phyloP scores from a whole-genome alignment of 2,113 vertebrate genomes.

The Prinia subflava region DNA sequence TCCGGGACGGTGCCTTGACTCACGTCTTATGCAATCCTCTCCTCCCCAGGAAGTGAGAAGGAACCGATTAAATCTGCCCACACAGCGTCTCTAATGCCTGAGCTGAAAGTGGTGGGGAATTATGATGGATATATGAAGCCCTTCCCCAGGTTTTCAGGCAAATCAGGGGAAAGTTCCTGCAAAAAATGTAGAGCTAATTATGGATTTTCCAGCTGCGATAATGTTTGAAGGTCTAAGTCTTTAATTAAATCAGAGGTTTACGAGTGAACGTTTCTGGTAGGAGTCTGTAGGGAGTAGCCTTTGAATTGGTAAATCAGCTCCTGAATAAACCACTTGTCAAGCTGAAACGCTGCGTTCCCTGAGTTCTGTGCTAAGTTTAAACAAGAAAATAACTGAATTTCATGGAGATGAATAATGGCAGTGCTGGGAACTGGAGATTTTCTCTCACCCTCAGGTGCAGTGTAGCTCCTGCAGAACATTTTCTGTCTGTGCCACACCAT shows the following conservation, averaged over 20 bases:
- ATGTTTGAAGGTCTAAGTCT: slow-evolving; percentile 44
- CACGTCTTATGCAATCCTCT: slow-evolving; percentile 59
- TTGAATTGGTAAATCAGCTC: slow-evolving; percentile 64
- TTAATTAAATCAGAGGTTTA: slow-evolving; percentile 61
- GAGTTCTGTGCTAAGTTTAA: slow-evolving; percentile 2
- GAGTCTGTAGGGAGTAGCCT: slow-evolving; percentile 56
- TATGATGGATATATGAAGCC: slow-evolving; percentile 1
- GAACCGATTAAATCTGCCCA: slow-evolving; percentile 66
- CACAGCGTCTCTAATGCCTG: slow-evolving; percentile 51
- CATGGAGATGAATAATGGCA: not conserved
- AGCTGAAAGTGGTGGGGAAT: slow-evolving; percentile 41
- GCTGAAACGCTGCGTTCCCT: slow-evolving; percentile 6
- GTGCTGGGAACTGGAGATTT: not conserved
- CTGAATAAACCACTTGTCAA: slow-evolving; percentile 51
- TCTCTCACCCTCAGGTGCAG: not conserved
- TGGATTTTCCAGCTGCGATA: slow-evolving; percentile 67
- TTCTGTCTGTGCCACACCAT: not conserved
- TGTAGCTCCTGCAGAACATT: not conserved
- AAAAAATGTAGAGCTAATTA: slow-evolving; percentile 58
- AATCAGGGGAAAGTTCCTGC: slow-evolving; percentile 49
- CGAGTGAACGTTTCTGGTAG: slow-evolving; percentile 49
- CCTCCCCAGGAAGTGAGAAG: slow-evolving; percentile 50
- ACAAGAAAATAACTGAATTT: not conserved
- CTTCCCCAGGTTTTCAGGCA: slow-evolving; percentile 43
- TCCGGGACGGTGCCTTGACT: slow-evolving; percentile 13